phyloP scores from a whole-genome alignment of 2,797 vertebrate species.

The Natrix natrix region DNA sequence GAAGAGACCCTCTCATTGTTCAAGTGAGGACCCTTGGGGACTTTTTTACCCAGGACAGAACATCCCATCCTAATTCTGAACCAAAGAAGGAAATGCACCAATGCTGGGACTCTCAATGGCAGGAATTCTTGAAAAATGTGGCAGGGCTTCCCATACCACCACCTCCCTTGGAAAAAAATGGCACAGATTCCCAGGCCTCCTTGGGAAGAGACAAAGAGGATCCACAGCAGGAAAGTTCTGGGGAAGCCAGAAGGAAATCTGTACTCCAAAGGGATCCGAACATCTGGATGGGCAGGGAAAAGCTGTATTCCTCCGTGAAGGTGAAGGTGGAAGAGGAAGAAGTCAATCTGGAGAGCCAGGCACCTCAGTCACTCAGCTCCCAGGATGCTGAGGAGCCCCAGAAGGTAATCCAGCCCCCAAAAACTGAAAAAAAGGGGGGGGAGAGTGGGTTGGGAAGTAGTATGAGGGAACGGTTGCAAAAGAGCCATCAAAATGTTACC shows the following conservation, averaged over 20 bases:
- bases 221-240: not conserved
- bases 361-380: not conserved
- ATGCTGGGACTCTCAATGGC: not conserved
- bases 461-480: not conserved
- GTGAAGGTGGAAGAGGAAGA: not conserved
- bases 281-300: not conserved
- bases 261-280: too few relatives aligned
- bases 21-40: not conserved
- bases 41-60: not conserved
- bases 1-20: not conserved
- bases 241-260: not conserved
- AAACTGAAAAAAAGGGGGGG: fast-evolving
- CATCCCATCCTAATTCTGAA: not conserved
- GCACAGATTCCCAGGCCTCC: not conserved
- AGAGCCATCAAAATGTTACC: not conserved
- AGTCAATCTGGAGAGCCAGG: not conserved
- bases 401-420: not conserved
- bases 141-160: not conserved
- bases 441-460: not conserved
- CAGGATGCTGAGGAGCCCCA: not conserved
- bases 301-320: not conserved
- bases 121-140: not conserved
- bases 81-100: not conserved
- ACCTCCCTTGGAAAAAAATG: not conserved
- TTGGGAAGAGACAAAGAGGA: not conserved